These are phyloP conservation scores for Ephydatia muelleri DNA, from an alignment of 37 sponge, comb jelly and placozoan genomes.

Conservation along the genomic window DNA sequence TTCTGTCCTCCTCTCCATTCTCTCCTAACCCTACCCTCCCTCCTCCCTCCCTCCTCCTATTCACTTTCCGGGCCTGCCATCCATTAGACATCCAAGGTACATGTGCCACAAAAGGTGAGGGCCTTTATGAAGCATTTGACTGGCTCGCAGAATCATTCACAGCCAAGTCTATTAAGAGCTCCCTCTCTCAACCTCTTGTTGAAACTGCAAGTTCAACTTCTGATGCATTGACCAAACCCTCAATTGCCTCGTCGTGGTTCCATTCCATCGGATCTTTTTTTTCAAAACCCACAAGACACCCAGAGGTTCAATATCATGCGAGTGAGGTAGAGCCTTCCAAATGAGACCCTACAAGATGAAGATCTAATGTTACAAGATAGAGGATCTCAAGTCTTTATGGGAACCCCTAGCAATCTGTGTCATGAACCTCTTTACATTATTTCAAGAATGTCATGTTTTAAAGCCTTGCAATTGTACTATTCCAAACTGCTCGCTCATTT, in stretches of 20 bases:
- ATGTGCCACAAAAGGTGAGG: slow-evolving; percentile 76
- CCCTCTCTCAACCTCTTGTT: slow-evolving; percentile 53
- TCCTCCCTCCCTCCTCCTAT: not conserved
- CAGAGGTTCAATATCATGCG: not conserved
- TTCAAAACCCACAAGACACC: not conserved
- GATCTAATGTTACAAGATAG: too few relatives aligned
- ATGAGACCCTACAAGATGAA: too few relatives aligned
- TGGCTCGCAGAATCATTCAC: slow-evolving; percentile 50
- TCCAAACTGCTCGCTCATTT: too few relatives aligned
- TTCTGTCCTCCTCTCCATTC: not conserved
- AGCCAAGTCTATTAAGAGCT: slow-evolving; percentile 25
- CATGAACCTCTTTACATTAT: too few relatives aligned
- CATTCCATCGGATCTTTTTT: not conserved
- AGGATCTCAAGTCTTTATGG: too few relatives aligned
- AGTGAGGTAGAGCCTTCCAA: not conserved
- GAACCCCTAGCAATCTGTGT: too few relatives aligned
- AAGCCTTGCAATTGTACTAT: too few relatives aligned
- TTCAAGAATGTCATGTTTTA: too few relatives aligned
- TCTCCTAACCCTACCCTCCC: not conserved
- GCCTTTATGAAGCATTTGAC: slow-evolving; percentile 80
- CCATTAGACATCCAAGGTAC: slow-evolving; percentile 65
- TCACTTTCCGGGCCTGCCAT: not conserved
- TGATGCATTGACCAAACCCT: not conserved
- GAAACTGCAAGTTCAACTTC: slow-evolving; percentile 29
- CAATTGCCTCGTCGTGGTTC: not conserved